Percentiles rank a stretch among this genome's conserved stretches.
These are phyloP conservation scores for Lepidurus apus DNA, from an alignment of 1,140 invertebrate species.

Conservation along the genomic window DNA sequence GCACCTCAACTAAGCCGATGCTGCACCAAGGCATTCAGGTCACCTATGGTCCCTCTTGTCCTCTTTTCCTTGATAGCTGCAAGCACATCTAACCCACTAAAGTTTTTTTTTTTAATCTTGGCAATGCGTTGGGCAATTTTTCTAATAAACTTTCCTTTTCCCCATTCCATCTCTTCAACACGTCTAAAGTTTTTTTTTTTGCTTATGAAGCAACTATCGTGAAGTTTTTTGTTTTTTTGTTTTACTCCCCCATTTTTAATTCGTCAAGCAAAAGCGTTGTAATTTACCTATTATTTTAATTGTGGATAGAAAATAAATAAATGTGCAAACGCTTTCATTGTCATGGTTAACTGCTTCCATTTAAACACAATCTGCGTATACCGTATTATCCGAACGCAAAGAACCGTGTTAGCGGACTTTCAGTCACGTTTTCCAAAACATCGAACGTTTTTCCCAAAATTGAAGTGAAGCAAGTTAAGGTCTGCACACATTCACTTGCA, in stretches of 20 bases:
- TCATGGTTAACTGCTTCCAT: neutral
- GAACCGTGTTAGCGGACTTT: neutral
- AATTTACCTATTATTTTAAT: neutral
- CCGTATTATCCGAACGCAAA: neutral
- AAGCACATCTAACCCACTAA: neutral
- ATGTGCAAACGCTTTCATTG: neutral
- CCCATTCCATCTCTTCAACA: neutral
- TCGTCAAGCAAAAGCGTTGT: neutral
- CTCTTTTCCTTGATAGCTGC: neutral
- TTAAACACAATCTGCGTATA: neutral
- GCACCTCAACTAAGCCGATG: neutral
- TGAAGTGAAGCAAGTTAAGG: neutral
- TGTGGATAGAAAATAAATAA: neutral
- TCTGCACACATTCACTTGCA: neutral
- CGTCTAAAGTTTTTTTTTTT: neutral
- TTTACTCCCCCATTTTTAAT: neutral
- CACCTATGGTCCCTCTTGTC: neutral
- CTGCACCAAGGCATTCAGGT: neutral
- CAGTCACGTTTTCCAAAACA: neutral
- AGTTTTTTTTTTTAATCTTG: no score
- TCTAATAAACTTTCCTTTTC: neutral
- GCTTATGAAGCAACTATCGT: no score
- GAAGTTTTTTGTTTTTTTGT: neutral
- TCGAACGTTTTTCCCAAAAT: neutral
- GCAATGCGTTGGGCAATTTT: neutral